Base-by-base conservation (phyloP, 1,140 invertebrate genomes). In the Drosophila baimaii region DNA sequence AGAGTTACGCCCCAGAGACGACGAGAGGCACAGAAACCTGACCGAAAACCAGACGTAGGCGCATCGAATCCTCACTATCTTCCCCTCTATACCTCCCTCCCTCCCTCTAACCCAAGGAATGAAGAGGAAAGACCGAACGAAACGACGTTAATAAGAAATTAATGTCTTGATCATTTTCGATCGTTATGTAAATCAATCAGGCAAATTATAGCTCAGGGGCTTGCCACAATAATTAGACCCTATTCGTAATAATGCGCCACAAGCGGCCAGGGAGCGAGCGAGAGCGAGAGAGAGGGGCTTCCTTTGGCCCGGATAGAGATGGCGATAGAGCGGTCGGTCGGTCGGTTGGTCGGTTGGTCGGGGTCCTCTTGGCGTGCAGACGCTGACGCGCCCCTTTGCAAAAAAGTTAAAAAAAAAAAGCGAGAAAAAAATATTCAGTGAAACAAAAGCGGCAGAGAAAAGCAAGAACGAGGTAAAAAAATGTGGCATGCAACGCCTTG, bases 151-250 rank as follows among this genome's bases (percentile, higher is more conserved):
- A 91, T 91, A 91, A 91, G 90, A 91, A 91, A 91, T 90, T 91
- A 91, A 91, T 91, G 90, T 91, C 90, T 91, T 91, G 90, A 91
- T 91, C 90, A 91, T 91, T 91, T 91, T 91, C 90, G 86, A 91
- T 91, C 90, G 90, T 91, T 91, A 91, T 91, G 90, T 91, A 91
- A 91, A 91, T 91, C 90, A 91, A 91, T 91, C 90, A 91, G 90
- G 90, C 86, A 91, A 91, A 91, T 91, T 91, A 91, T 91, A 91
- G 83, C 90, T 91, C 81, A 91, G 85, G 81, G 90, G 90, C 90
- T 91, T 91, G 90, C 90, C 90, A 91, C 81, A 91, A 91, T 91
- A 91, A 91, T 91, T 91, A 91, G 90, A 89, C 86, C 86, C 86
- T 90, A 90, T 84, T 91, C 90, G 82, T 90, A 86, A 91, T 91